Evolutionary conservation across 2,113 vertebrate species (phyloP), one percentile per base, ranked within the genome.

Genomic region (Sclerurus mexicanus): DNA sequence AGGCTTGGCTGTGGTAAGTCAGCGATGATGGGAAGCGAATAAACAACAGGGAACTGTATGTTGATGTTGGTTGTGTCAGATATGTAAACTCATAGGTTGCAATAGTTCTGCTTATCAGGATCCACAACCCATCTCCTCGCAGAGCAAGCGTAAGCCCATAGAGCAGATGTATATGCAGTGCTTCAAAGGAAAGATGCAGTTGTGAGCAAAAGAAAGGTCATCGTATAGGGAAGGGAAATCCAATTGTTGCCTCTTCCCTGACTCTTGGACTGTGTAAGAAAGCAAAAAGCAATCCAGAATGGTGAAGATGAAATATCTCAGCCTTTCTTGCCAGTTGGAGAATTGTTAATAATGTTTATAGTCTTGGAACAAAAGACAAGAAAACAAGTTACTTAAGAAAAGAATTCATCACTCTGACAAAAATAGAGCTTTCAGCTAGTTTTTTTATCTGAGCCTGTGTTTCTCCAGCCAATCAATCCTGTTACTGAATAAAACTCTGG

Each of bases 401-500:
- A 91, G 85, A 91, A 95, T 96, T 76, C 53, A 90, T 97, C 92
- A 95, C 90, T 83, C 58, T 94, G 87, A 97, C 89, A 94, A 97
- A 97, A 96, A 92, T 79, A 94, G 90, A 96, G 88, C 95, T 94
- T 94, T 96, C 92, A 92, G 83, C 90, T 96, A 55, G 42, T 73
- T 76, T 63, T 44, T 94, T 76, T 85, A 53, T 84, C 56, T 92
- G 53, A 93, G 93, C 58, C 67, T 83, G 46, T 85, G 68, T 94
- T 96, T 90, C 92, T 94, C 42, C 56, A 95, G 62, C 90, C 94
- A 95, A 79, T 97, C 93, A 93, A 92, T 97, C 95, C 94, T 92
- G 80, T 97, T 97, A 96, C 77, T 80, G 93, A 97, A 96, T 95
- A 96, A 94, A 97, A 95, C 90, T 95, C 90, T 96, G 52, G 66